Base-by-base conservation (phyloP, 2,797 vertebrate genomes). In the Orientallactaga sibirica region DNA sequence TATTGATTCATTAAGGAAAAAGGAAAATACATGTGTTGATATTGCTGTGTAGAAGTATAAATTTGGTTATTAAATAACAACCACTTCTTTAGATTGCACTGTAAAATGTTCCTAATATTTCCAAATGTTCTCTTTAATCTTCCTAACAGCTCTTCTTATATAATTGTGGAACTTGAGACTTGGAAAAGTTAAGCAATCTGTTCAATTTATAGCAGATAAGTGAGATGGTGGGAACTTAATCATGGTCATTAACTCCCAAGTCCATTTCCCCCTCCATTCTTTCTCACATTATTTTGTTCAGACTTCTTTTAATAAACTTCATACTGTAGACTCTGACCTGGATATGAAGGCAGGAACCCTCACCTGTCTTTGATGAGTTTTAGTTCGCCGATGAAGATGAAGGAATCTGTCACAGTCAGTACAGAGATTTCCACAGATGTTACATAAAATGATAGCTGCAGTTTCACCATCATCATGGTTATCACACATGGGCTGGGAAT, bases 391-490 rank as follows among this genome's bases (percentile, higher is more conserved):
- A 97, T 99, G 99, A 95, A 99, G 99, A 96, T 99, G 99, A 89
- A 99, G 99, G 97, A 99, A 99, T 86, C 99, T 98, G 97, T 99
- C 99, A 52, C 99, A 99, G 96, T 99, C 99, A 1, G 99, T 99
- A 97, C 99, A 99, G 66, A 99, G 98, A 98, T 99, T 99, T 70
- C 99, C 99, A 97, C 99, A 99, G 86, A 99, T 87, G 85, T 99
- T 99, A 97, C 99, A 99, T 71, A 99, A 98, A 97, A 99, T 99
- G 97, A 99, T 99, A 88, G 99, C 99, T 12, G 99, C 99, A 1
- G 99, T 99, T 98, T 99, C 99, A 2, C 99, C 99, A 43, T 99
- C 99, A 33, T 99, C 99, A 33, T 99, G 99, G 98, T 99, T 99
- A 98, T 99, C 99, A 92, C 99, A 99, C 99, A 99, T 99, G 25